phyloP scores from a whole-genome alignment of 1,140 invertebrate species.

The Asobara japonica region DNA sequence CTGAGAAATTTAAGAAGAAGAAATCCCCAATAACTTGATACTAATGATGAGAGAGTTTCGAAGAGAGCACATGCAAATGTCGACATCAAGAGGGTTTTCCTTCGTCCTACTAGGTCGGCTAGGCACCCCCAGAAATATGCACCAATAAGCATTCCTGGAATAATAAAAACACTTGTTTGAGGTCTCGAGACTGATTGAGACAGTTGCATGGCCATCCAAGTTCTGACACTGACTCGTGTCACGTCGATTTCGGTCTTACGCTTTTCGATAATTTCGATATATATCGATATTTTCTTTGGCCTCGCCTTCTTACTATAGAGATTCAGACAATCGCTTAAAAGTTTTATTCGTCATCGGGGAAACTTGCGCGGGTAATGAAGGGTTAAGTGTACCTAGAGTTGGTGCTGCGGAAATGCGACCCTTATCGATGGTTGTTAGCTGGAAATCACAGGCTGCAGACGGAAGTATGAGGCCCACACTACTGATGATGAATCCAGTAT shows the following conservation, averaged over 20 bases:
- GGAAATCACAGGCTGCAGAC: conserved; percentile 69
- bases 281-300: background rate
- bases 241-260: too few species aligned
- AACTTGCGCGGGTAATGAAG: background rate
- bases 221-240: too few species aligned
- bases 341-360: too few species aligned
- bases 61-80: conserved; percentile 63
- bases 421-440: conserved; percentile 67
- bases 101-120: conserved; percentile 63
- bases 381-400: conserved; percentile 53
- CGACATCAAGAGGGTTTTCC: conserved; percentile 59
- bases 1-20: conserved; percentile 72
- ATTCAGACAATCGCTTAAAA: too few species aligned
- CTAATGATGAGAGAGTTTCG: conserved; percentile 58
- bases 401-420: conserved; percentile 63
- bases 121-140: conserved; percentile 67
- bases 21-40: conserved; percentile 59
- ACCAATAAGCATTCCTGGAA: conserved; percentile 66
- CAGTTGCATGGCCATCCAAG: too few species aligned
- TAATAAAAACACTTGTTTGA: background rate
- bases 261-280: background rate
- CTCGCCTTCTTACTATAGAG: background rate
- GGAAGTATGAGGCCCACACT: conserved; percentile 69
- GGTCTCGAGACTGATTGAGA: background rate
- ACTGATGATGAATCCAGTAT: conserved; percentile 61